A percentile compares a stretch with the other conserved stretches of the same genome.
Conservation (phyloP, 2,113 vertebrate species). For the Phasianus colchicus region DNA sequence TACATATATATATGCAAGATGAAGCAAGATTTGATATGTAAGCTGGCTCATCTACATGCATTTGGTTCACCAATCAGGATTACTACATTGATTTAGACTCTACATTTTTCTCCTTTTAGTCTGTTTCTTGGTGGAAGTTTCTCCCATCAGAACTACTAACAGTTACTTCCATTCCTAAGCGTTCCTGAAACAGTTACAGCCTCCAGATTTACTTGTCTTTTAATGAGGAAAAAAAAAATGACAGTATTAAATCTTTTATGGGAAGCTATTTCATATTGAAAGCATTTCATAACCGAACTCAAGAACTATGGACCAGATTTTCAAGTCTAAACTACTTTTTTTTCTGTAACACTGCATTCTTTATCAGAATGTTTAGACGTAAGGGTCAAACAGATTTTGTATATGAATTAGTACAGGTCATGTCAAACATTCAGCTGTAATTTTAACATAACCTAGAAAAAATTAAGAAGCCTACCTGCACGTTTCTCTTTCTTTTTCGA, state of each 20-base stretch:
- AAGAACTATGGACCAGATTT: background rate
- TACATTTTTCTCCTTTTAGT: background rate
- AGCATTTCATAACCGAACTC: background rate
- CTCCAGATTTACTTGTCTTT: background rate
- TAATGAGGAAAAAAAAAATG: background rate
- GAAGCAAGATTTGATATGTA: background rate
- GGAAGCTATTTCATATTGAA: background rate
- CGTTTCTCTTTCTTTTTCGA: conserved; percentile 56
- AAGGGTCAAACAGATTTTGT: background rate
- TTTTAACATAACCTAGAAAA: background rate
- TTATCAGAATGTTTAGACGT: background rate
- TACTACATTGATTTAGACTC: background rate
- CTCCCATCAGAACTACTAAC: background rate
- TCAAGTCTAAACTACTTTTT: background rate
- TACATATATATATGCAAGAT: background rate
- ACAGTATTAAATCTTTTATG: accelerated
- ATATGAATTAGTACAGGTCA: background rate
- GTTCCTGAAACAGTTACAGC: accelerated
- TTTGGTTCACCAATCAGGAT: background rate
- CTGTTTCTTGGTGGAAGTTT: background rate
- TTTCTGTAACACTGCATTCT: background rate
- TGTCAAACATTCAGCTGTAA: background rate
- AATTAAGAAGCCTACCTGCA: conserved; percentile 44
- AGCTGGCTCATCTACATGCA: accelerated
- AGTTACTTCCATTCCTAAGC: background rate